Conservation (phyloP, 2,113 vertebrate species). For the Dasyurus viverrinus region DNA sequence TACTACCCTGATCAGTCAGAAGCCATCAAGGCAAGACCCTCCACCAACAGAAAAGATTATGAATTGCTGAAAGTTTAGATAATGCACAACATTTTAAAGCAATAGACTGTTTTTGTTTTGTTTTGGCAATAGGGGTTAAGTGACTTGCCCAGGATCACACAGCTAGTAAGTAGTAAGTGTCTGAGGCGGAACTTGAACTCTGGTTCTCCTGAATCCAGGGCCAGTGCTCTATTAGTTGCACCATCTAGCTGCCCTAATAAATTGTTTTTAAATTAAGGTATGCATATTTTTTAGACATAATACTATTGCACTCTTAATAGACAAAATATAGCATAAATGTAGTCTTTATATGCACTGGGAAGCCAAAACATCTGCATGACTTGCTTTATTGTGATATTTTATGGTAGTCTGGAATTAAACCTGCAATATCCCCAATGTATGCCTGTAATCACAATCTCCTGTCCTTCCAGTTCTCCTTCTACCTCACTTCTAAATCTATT, state of each 20-base stretch:
- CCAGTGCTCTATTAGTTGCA: too few relatives aligned
- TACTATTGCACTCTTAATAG: neutral
- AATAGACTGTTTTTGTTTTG: neutral
- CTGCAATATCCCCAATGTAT: neutral
- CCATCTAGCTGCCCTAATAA: too few relatives aligned
- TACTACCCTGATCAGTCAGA: neutral
- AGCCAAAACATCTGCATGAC: neutral
- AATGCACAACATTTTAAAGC: neutral
- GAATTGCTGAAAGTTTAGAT: neutral
- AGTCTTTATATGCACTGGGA: neutral
- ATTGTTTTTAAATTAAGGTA: neutral
- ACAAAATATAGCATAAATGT: neutral
- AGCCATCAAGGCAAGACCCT: neutral
- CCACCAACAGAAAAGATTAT: neutral
- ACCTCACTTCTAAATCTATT: neutral
- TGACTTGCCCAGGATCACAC: too few relatives aligned
- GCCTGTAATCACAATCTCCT: neutral
- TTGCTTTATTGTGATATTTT: neutral
- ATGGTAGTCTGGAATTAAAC: neutral
- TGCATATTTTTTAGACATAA: neutral
- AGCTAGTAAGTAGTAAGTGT: too few relatives aligned
- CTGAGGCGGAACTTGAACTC: too few relatives aligned
- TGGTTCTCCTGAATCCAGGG: too few relatives aligned
- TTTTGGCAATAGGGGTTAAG: too few relatives aligned
- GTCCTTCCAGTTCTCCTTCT: neutral